Conservation (phyloP, 1,140 invertebrate species). For the Harpegnathos saltator region DNA sequence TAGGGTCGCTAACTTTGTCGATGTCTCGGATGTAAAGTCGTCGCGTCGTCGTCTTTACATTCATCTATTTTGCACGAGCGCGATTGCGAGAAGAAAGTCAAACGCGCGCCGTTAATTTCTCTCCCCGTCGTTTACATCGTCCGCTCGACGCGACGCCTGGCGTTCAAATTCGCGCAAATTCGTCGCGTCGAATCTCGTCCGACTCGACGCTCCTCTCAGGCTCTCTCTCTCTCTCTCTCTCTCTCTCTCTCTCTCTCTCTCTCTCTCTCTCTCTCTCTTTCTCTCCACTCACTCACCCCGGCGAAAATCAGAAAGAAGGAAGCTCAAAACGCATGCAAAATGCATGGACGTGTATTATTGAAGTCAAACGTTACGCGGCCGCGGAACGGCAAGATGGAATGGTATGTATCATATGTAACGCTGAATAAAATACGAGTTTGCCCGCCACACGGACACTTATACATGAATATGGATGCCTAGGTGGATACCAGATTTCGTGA, state of each 20-base stretch:
- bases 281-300: too few relatives aligned
- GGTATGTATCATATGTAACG: conserved; percentile 53
- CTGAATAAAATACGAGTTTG: conserved; percentile 39
- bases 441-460: neutral
- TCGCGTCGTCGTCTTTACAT: too few relatives aligned
- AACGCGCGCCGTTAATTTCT: too few relatives aligned
- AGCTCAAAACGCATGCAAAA: conserved; percentile 35
- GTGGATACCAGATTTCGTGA: conserved; percentile 43
- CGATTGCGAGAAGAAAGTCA: too few relatives aligned
- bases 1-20: too few relatives aligned
- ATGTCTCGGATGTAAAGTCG: too few relatives aligned
- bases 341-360: conserved; percentile 53
- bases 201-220: conserved; percentile 7
- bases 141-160: too few relatives aligned
- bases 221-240: too few relatives aligned
- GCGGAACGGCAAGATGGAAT: conserved; percentile 49
- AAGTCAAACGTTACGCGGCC: conserved; percentile 56
- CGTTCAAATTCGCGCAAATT: neutral
- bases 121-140: too few relatives aligned
- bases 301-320: conserved; percentile 20
- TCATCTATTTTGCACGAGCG: too few relatives aligned
- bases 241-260: too few relatives aligned
- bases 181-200: conserved; percentile 12
- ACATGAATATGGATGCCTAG: conserved; percentile 23
- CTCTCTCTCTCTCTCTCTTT: too few relatives aligned